phyloP scores from a whole-genome alignment of 2,113 vertebrate species.

The Pelmatolapia mariae region DNA sequence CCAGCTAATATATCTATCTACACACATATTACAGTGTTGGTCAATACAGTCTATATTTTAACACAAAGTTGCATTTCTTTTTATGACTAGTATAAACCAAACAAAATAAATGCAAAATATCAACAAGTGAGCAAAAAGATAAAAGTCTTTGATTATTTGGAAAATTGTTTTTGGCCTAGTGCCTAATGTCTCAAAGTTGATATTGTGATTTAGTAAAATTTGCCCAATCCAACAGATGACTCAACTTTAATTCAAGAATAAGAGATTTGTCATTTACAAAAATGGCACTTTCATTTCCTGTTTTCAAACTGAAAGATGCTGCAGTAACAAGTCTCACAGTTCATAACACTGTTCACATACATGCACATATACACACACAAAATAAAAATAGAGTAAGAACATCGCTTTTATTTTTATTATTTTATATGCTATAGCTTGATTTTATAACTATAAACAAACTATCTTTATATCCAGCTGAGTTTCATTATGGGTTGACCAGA shows the following conservation, averaged over 20 bases:
- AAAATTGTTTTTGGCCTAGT: not conserved
- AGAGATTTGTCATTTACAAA: not conserved
- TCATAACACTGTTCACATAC: not conserved
- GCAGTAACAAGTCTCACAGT: not conserved
- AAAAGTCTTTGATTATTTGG: not conserved
- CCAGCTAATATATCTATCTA: not conserved
- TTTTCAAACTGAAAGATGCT: not conserved
- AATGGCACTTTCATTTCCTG: not conserved
- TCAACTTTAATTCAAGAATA: not conserved
- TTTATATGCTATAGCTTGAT: not conserved
- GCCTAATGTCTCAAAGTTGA: not conserved
- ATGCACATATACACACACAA: not conserved
- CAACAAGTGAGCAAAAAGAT: not conserved
- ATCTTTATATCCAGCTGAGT: not conserved
- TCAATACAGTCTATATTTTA: not conserved
- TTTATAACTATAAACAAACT: not conserved
- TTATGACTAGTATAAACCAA: not conserved
- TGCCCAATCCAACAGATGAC: not conserved
- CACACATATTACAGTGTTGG: not conserved
- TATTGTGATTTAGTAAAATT: not conserved
- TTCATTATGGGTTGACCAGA: not conserved
- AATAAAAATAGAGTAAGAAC: not conserved
- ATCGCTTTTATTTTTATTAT: not conserved
- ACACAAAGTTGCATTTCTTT: not conserved
- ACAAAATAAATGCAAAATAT: not conserved